Base-by-base conservation (phyloP, 2,797 vertebrate species). In the Lerista edwardsae region DNA sequence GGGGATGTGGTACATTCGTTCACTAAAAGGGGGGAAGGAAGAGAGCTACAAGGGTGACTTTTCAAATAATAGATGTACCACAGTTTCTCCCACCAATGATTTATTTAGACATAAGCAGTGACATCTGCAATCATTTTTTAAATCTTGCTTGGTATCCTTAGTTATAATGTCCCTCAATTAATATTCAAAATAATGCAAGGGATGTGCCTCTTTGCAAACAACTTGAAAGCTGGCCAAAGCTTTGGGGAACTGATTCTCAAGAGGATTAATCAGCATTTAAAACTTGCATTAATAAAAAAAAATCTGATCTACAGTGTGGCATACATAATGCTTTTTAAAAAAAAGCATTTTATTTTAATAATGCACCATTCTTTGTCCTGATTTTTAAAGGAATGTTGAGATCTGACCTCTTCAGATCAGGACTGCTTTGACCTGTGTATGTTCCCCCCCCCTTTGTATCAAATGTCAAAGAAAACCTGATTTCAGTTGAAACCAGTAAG, bases 271-370 rank as follows among this genome's bases (percentile, higher is more conserved):
- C 93, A 95, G 97, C 96, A 97, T 97, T 97, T 96, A 97, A 97
- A 97, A 97, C 94, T 95, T 97, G 96, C 96, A 97, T 98, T 98
- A 98, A 97, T 97, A 97, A 97, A 97, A 96, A 97, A 97, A 97
- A 96, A 95, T 96, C 95, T 96, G 96, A 97, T 97, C 94, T 91
- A 91, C 89, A 84, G 92, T 93, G 94, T 89, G 91, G 95, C 96
- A 94, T 91, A 81, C 93, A 93, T 95, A 96, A 95, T 95, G 95
- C 94, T 96, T 96, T 96, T 94, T 93, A 9, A 51, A 51, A n/a
- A n/a, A 80, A 95, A 95, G 94, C 90, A 94, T 96, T 97, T 95
- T 95, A 92, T 95, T 95, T 94, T 94, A 95, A 94, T 94, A 94
- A 91, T 90, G 83, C 85, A 69, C 84, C 92, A 89, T 95, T 88